phyloP scores from a whole-genome alignment of 1,140 invertebrate genomes.

The Pogonus chalceus region DNA sequence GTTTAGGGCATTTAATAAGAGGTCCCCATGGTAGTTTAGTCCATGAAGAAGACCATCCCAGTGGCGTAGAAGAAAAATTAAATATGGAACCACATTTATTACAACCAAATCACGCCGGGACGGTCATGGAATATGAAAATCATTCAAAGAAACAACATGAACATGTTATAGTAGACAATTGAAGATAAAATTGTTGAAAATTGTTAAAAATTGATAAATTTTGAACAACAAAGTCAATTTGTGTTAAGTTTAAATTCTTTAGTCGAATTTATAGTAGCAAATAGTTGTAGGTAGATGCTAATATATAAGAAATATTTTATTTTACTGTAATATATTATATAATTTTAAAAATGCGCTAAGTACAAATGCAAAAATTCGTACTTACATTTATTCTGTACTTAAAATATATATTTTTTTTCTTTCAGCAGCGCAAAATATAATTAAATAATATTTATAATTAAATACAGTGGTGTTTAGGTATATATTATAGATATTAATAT shows the following conservation, averaged over 20 bases:
- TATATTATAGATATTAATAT: no score
- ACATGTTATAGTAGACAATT: background rate
- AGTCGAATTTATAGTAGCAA: background rate
- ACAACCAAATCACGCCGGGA: conserved; percentile 31
- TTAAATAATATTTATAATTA: no score
- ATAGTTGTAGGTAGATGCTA: background rate
- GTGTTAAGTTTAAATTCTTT: conserved; percentile 1
- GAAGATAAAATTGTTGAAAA: background rate
- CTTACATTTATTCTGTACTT: no score
- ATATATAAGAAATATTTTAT: background rate
- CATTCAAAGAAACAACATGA: conserved; percentile 12
- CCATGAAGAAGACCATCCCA: conserved; percentile 19
- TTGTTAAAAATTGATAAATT: background rate
- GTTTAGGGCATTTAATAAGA: conserved; percentile 27
- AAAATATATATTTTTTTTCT: no score
- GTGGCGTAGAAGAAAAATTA: conserved; percentile 27
- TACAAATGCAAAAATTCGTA: no score
- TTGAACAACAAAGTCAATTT: background rate
- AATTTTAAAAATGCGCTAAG: no score
- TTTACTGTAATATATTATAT: background rate
- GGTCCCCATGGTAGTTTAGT: conserved; percentile 34
- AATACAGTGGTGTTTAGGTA: no score
- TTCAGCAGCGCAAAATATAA: no score
- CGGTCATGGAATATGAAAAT: conserved; percentile 30
- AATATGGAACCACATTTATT: conserved; percentile 29